Conservation (phyloP, 2,113 vertebrate genomes). For the Corvus moneduloides region DNA sequence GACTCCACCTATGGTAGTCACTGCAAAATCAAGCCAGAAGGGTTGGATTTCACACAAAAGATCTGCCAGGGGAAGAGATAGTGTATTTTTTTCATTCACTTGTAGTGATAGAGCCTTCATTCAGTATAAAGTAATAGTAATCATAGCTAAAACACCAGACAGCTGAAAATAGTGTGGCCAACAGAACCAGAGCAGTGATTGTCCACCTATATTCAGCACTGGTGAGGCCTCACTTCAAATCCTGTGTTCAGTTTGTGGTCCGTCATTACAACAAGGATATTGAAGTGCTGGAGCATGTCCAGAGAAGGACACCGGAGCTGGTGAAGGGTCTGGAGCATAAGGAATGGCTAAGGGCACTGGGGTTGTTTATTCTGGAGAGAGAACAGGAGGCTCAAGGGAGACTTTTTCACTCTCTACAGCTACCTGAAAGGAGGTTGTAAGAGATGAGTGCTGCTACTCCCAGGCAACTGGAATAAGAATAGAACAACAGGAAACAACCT, state of each 20-base stretch:
- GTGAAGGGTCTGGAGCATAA: background rate
- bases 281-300: background rate
- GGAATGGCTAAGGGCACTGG: background rate
- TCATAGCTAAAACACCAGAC: background rate
- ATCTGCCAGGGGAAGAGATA: background rate
- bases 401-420: background rate
- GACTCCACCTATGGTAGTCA: background rate
- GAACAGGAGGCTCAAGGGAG: background rate
- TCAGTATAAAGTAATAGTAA: background rate
- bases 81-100: background rate
- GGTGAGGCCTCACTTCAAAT: background rate
- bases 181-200: background rate
- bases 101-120: accelerated
- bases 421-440: background rate
- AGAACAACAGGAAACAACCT: background rate
- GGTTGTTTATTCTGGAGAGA: background rate
- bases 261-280: background rate
- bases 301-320: background rate
- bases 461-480: background rate
- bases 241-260: background rate
- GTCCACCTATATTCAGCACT: background rate
- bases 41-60: background rate
- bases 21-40: background rate
- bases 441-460: background rate
- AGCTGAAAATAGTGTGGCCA: background rate